phyloP scores from a whole-genome alignment of 2,888 invertebrate genomes.

The Charanyca ferruginea region DNA sequence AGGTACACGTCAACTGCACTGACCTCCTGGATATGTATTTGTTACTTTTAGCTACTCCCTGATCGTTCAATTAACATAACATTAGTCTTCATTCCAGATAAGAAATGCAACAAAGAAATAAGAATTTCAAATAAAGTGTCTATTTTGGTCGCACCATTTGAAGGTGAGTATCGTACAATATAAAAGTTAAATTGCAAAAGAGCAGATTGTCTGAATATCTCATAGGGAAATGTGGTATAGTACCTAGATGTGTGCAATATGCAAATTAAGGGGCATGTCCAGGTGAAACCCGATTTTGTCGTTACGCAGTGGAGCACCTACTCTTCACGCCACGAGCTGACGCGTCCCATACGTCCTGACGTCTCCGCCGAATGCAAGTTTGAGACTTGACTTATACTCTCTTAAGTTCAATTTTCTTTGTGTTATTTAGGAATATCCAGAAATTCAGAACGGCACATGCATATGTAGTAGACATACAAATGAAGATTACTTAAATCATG shows the following conservation, averaged over 20 bases:
- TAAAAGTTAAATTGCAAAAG: slow-evolving; percentile 70
- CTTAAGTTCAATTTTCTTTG: slow-evolving; percentile 64
- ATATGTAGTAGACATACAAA: slow-evolving; percentile 69
- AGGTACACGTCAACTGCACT: slow-evolving; percentile 81
- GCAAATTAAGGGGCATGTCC: slow-evolving; percentile 76
- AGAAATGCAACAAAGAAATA: slow-evolving; percentile 63
- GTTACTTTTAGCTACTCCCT: slow-evolving; percentile 70
- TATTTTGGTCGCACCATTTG: slow-evolving; percentile 61
- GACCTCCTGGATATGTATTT: slow-evolving; percentile 72
- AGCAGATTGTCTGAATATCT: slow-evolving; percentile 76
- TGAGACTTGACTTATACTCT: slow-evolving; percentile 45
- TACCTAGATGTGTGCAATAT: slow-evolving; percentile 66
- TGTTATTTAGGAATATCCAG: slow-evolving; percentile 45
- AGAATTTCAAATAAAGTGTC: slow-evolving; percentile 63
- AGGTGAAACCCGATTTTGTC: slow-evolving; percentile 77
- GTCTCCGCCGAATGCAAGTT: slow-evolving; percentile 38
- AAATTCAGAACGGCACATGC: slow-evolving; percentile 67
- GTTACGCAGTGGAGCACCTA: slow-evolving; percentile 74
- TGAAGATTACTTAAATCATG: slow-evolving; percentile 68
- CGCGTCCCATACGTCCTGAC: slow-evolving; percentile 68
- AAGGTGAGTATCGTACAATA: slow-evolving; percentile 52
- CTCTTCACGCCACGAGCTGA: slow-evolving; percentile 70
- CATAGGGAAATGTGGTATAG: slow-evolving; percentile 68
- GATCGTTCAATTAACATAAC: slow-evolving; percentile 75
- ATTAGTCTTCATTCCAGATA: slow-evolving; percentile 68